Evolutionary conservation across 92 coral and sea anemone genomes (phyloP), one percentile per base, ranked within the genome.

Genomic region (Phenganax marumi): DNA sequence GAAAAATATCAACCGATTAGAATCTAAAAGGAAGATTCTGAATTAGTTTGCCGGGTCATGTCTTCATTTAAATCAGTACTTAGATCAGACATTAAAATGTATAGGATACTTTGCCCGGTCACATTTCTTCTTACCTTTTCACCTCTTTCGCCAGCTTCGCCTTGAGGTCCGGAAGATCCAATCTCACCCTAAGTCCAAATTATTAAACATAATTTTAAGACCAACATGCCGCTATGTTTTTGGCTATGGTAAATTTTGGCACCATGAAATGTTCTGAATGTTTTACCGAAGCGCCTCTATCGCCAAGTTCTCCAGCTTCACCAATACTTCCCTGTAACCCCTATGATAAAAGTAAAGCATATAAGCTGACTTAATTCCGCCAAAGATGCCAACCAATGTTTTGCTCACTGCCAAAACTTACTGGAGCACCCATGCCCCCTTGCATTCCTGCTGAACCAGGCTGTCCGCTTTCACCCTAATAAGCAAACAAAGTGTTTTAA

Each of bases 71-170:
- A 33, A 33, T 33, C 43, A 33, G 43, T 33, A 33, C 5, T 33
- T 33, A 33, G 43, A 33, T 33, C 3, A 33, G 5, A 33, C 43
- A 33, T 33, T 5, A 5, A 33, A 33, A 33, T 33, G 43, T 33
- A 5, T 33, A 33, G 43, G 43, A 33, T 1, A 33, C 3, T 33
- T 33, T 33, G 3, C 43, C 5, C 43, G 3, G 43, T 33, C 43
- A 33, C 43, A 33, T 2, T 33, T 33, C 43, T 63, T 50, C 79
- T 53, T 8, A 74, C 79, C 79, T 50, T 52, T n/a, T 25, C 7
- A 51, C 79, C 79, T 74, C 61, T 52, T 50, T 74, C 79, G 19
- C 79, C 79, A 74, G 62, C 79, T 13, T 1, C 62, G 13, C 79
- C 79, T 74, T n/a, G 14, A 6, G 79, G 43, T 52, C 79, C 79